Conservation (phyloP, 2,888 invertebrate genomes). For the Falcaria lacertinaria region DNA sequence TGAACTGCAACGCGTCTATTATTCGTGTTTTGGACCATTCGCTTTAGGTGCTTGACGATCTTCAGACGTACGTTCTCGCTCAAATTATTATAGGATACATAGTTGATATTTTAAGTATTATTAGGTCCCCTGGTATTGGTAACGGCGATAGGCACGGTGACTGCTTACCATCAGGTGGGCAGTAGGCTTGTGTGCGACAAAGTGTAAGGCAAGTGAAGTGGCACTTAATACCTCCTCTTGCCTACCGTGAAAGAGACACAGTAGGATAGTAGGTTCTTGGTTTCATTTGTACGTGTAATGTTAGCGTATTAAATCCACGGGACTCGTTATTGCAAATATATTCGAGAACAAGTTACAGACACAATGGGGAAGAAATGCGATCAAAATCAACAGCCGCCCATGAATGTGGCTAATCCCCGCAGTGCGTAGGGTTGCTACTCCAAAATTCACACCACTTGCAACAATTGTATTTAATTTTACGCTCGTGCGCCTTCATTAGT, state of each 20-base stretch:
- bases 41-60: slow-evolving; percentile 7
- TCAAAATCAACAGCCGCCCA: slow-evolving; percentile 18
- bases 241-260: no score
- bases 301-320: not conserved
- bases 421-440: slow-evolving; percentile 44
- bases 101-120: no score
- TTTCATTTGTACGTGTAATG: not conserved
- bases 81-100: not conserved
- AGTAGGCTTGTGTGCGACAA: no score
- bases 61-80: not conserved
- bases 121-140: no score
- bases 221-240: no score
- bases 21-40: slow-evolving; percentile 43
- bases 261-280: no score
- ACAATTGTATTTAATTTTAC: slow-evolving; percentile 71
- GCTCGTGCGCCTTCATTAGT: slow-evolving; percentile 63
- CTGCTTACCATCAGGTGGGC: no score
- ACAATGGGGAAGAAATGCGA: slow-evolving; percentile 9
- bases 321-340: slow-evolving; percentile 1
- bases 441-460: slow-evolving; percentile 50
- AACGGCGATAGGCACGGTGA: no score
- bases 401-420: slow-evolving; percentile 38
- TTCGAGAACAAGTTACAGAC: slow-evolving; percentile 3
- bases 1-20: slow-evolving; percentile 51
- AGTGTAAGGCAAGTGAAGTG: no score